phyloP scores from a whole-genome alignment of 2,888 invertebrate species.

The Dinocampus coccinellae region DNA sequence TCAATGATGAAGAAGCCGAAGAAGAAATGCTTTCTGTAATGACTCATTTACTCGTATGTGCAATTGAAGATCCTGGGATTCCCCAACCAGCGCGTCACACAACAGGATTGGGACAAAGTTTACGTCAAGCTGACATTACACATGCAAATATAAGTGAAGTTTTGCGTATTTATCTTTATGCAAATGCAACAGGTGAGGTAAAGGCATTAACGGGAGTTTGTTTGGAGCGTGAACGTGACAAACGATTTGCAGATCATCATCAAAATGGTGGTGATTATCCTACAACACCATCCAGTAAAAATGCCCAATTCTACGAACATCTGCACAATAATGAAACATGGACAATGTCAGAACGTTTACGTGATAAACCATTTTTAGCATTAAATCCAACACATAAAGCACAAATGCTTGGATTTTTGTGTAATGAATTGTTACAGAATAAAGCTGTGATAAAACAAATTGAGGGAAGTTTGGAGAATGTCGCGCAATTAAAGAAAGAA shows the following conservation, averaged over 20 bases:
- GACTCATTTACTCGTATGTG: conserved; percentile 90
- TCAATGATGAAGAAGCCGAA: conserved; percentile 84
- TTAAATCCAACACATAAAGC: conserved; percentile 89
- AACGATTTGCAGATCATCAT: conserved; percentile 86
- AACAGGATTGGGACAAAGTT: conserved; percentile 90
- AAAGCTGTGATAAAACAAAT: conserved; percentile 92
- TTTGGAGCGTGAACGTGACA: conserved; percentile 84
- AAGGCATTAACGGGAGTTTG: conserved; percentile 85
- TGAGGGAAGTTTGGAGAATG: conserved; percentile 88
- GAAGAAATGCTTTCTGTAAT: conserved; percentile 90
- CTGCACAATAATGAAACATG: conserved; percentile 84
- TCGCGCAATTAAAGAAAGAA: conserved; percentile 89
- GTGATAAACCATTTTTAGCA: conserved; percentile 87
- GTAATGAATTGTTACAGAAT: conserved; percentile 94
- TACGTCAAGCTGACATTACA: conserved; percentile 90
- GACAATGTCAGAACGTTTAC: conserved; percentile 83
- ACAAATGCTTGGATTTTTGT: conserved; percentile 89
- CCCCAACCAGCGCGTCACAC: conserved; percentile 91
- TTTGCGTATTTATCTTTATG: conserved; percentile 90
- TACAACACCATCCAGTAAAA: conserved; percentile 79
- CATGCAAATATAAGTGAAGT: conserved; percentile 93
- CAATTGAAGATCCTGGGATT: conserved; percentile 94
- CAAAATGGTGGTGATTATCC: conserved; percentile 80
- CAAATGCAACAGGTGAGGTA: conserved; percentile 89
- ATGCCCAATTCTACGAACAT: conserved; percentile 83